These are phyloP conservation scores for Perognathus longimembris DNA, from an alignment of 2,113 vertebrate species.

Conservation along the genomic window DNA sequence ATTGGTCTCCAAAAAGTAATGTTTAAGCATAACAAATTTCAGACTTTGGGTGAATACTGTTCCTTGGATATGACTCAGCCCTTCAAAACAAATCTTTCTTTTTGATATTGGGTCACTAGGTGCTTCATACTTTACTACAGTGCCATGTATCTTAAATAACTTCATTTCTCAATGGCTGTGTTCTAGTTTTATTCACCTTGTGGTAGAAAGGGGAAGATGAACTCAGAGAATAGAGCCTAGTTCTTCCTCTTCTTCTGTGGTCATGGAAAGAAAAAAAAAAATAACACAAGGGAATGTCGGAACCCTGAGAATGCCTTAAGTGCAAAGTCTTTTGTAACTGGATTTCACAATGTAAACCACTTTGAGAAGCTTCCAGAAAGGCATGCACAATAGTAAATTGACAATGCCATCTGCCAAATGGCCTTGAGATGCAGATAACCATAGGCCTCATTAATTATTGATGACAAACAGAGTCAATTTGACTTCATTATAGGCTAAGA, in stretches of 20 bases:
- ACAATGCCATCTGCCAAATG: constrained; percentile 80
- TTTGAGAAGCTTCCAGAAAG: constrained; percentile 77
- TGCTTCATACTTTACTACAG: constrained; percentile 84
- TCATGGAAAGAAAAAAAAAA: constrained; percentile 56
- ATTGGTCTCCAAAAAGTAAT: constrained; percentile 26
- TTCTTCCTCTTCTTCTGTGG: constrained; percentile 60
- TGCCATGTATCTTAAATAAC: constrained; percentile 85
- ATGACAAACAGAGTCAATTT: constrained; percentile 80
- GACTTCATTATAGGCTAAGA: constrained; percentile 78
- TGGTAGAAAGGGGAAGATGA: background rate
- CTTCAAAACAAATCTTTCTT: constrained; percentile 87
- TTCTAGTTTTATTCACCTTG: constrained; percentile 83
- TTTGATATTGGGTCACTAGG: constrained; percentile 83
- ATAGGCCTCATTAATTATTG: constrained; percentile 75
- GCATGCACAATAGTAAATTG: constrained; percentile 70
- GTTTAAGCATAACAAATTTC: constrained; percentile 58
- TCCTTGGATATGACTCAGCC: constrained; percentile 81
- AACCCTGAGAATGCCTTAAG: constrained; percentile 62
- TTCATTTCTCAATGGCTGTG: constrained; percentile 86
- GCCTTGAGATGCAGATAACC: constrained; percentile 73
- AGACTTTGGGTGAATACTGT: constrained; percentile 81
- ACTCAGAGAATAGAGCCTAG: constrained; percentile 62
- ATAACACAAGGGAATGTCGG: constrained; percentile 52
- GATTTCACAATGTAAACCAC: constrained; percentile 69
- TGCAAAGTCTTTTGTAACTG: constrained; percentile 64